These are phyloP conservation scores for Aporrectodea caliginosa DNA, from an alignment of 1,140 invertebrate species.

Conservation along the genomic window DNA sequence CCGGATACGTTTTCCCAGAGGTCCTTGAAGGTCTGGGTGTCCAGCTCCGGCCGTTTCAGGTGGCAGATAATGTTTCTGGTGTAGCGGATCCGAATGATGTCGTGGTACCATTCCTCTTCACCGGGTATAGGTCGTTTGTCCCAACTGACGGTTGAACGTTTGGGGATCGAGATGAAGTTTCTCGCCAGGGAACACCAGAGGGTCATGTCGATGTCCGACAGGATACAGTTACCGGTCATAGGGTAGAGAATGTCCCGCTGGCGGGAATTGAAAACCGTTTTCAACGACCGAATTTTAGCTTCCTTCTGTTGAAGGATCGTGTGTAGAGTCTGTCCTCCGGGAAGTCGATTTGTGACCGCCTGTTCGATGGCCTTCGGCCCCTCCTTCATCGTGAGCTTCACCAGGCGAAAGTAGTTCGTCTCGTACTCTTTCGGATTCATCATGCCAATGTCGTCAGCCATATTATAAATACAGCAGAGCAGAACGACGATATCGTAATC, in stretches of 20 bases:
- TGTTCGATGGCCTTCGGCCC: not conserved
- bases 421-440: too few relatives aligned
- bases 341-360: not conserved
- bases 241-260: not conserved
- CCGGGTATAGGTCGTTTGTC: not conserved
- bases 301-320: not conserved
- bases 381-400: not conserved
- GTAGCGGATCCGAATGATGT: not conserved
- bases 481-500: too few relatives aligned
- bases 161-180: not conserved
- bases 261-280: not conserved
- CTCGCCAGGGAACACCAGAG: not conserved
- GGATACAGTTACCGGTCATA: not conserved
- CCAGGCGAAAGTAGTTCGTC: not conserved
- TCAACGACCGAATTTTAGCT: not conserved
- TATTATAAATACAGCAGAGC: too few relatives aligned
- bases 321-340: not conserved
- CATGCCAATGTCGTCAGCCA: too few relatives aligned
- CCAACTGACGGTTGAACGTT: not conserved
- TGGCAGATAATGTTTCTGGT: not conserved
- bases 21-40: not conserved
- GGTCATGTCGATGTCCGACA: not conserved
- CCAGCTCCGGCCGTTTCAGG: not conserved
- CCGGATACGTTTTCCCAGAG: not conserved
- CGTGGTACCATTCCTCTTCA: not conserved